Percentiles rank a stretch among this genome's conserved stretches.
Evolutionary conservation across 2,888 invertebrate genomes (phyloP).

Genomic region (Mythimna vitellina): DNA sequence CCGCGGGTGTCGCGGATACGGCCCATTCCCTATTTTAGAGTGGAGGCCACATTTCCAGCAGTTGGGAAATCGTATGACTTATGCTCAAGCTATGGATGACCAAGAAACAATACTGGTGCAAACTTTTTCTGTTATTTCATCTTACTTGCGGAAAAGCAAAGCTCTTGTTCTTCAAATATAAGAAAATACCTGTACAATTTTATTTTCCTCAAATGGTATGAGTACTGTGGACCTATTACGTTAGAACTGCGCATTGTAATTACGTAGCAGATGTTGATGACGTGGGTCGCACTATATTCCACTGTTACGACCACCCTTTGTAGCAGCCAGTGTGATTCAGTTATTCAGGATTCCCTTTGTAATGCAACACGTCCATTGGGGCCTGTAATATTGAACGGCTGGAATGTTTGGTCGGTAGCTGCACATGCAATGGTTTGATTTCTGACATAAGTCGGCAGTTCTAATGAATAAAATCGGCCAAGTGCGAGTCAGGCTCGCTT

Average conservation of each 20-base stretch:
- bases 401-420: neutral
- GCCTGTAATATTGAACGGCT: conserved; percentile 18
- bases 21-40: too few species aligned
- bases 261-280: conserved; percentile 31
- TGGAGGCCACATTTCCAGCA: too few species aligned
- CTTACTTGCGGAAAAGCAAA: neutral
- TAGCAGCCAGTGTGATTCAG: conserved; percentile 34
- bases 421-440: neutral
- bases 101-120: neutral
- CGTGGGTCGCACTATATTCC: neutral
- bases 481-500: too few species aligned
- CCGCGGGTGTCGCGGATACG: too few species aligned
- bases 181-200: neutral
- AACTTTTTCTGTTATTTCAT: neutral
- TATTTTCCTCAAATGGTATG: neutral
- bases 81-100: neutral
- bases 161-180: neutral
- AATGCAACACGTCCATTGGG: conserved; percentile 12
- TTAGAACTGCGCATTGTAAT: conserved; percentile 19
- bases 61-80: too few species aligned
- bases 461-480: neutral
- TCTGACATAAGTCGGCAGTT: neutral
- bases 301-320: conserved; percentile 7
- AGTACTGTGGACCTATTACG: neutral
- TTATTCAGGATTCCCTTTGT: conserved; percentile 46